A percentile compares a stretch with the other conserved stretches of the same genome.
These are phyloP conservation scores for Enteromius thamalakanensis DNA, from an alignment of 2,797 vertebrate genomes.

Conservation along the genomic window DNA sequence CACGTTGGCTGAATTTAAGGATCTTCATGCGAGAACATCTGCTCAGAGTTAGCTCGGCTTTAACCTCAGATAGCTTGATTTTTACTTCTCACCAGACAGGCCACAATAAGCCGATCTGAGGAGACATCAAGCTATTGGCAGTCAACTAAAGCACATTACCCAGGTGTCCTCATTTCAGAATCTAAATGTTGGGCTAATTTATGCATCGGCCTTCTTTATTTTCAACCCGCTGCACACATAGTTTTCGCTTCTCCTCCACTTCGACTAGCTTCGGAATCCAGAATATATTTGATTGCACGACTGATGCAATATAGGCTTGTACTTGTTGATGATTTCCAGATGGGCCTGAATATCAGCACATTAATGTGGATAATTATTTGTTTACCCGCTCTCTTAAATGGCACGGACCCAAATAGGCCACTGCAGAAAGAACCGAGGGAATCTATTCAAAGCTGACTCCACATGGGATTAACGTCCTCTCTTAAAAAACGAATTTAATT, in stretches of 20 bases:
- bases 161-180: constrained; percentile 40
- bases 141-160: constrained; percentile 37
- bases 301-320: constrained; percentile 75
- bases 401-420: constrained; percentile 78
- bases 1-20: neutral
- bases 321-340: constrained; percentile 72
- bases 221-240: constrained; percentile 2
- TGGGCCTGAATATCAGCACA: constrained; percentile 76
- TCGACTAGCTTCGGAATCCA: constrained; percentile 3
- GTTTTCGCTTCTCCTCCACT: constrained; percentile 15
- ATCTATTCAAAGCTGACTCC: constrained; percentile 76
- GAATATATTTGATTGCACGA: constrained; percentile 24
- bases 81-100: constrained; percentile 25
- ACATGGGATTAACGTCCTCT: constrained; percentile 68
- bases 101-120: constrained; percentile 27
- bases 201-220: constrained; percentile 22
- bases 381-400: constrained; percentile 79
- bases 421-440: constrained; percentile 73
- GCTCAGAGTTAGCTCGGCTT: constrained; percentile 21
- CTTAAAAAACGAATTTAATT: constrained; percentile 58
- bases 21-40: constrained; percentile 25
- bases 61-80: constrained; percentile 43
- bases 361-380: constrained; percentile 84
- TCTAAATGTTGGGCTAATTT: constrained; percentile 31
- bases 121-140: constrained; percentile 36